Evolutionary conservation across 2,888 invertebrate species (phyloP).

Genomic region (Agrotis segetum): DNA sequence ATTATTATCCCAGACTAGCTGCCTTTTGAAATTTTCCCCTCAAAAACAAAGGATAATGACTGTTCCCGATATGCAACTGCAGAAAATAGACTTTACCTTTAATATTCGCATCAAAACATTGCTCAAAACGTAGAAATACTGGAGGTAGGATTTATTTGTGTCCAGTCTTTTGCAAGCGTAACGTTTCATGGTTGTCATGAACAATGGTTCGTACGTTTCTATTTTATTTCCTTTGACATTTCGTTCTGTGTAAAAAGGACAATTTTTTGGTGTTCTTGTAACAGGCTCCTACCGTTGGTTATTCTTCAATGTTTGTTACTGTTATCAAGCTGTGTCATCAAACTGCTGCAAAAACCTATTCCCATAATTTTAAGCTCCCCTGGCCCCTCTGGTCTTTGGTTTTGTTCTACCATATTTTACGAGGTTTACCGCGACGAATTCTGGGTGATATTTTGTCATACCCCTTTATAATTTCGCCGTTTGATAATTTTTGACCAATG

Average conservation of each 20-base stretch:
- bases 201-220: constrained; percentile 26
- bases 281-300: neutral
- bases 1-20: too few species aligned
- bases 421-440: too few species aligned
- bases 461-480: neutral
- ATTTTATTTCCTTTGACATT: constrained; percentile 36
- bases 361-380: too few species aligned
- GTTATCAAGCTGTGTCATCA: too few species aligned
- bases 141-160: constrained; percentile 11
- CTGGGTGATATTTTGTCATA: too few species aligned
- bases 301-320: too few species aligned
- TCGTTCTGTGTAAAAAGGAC: neutral
- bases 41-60: too few species aligned
- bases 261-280: neutral
- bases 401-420: too few species aligned
- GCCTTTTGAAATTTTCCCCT: too few species aligned
- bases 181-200: constrained; percentile 39
- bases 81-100: neutral
- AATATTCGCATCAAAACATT: constrained; percentile 6
- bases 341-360: too few species aligned
- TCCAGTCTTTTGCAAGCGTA: constrained; percentile 27
- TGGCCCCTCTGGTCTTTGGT: too few species aligned
- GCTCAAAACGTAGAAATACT: neutral
- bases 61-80: neutral
- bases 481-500: too few species aligned